A percentile compares a stretch with the other conserved stretches of the same genome.
Conservation (phyloP, 2,888 invertebrate species). For the Pheosia gnoma region DNA sequence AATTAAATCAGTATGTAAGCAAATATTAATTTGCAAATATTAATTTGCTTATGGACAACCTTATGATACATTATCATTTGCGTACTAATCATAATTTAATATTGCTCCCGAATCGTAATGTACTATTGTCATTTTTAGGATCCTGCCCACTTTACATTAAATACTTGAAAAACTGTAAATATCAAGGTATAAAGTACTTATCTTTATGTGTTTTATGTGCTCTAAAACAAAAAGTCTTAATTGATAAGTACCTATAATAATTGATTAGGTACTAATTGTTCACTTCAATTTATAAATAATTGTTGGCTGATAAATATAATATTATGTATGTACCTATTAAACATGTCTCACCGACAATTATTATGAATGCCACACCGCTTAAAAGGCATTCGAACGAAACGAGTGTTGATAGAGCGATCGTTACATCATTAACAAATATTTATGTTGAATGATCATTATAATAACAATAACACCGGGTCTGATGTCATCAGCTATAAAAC, state of each 20-base stretch:
- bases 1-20: neutral
- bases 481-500: conserved; percentile 44
- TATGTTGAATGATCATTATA: conserved; percentile 47
- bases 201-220: neutral
- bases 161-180: too few relatives aligned
- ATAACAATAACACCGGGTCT: conserved; percentile 54
- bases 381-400: conserved; percentile 43
- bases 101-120: neutral
- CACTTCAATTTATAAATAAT: conserved; percentile 23
- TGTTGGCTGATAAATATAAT: conserved; percentile 20
- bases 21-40: conserved; percentile 9
- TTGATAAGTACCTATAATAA: neutral
- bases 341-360: conserved; percentile 30
- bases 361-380: conserved; percentile 36
- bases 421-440: conserved; percentile 55
- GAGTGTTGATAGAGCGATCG: conserved; percentile 46
- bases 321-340: conserved; percentile 19
- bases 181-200: too few relatives aligned
- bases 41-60: conserved; percentile 1
- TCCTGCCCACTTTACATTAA: neutral
- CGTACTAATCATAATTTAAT: neutral
- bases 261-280: conserved; percentile 13
- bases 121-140: neutral
- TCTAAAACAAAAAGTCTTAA: neutral
- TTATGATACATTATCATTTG: neutral